A percentile compares a stretch with the other conserved stretches of the same genome.
Conservation (phyloP, 2,113 vertebrate species). For the Talpa occidentalis region DNA sequence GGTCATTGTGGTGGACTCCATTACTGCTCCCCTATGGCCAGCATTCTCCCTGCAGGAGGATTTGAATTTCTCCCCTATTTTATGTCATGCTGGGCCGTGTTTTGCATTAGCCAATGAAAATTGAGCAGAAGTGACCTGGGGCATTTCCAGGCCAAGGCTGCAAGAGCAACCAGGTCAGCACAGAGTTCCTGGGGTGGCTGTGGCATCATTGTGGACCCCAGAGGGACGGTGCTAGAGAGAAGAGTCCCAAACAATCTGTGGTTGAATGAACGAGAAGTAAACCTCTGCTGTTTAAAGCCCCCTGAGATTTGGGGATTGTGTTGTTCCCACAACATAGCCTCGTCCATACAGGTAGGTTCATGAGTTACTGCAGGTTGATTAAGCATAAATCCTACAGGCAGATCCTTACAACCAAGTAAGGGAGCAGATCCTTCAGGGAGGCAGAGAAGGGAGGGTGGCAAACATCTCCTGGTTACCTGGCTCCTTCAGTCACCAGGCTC, state of each 20-base stretch:
- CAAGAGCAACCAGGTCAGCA: background rate
- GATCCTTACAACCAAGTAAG: background rate
- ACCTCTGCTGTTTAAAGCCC: background rate
- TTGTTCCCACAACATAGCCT: background rate
- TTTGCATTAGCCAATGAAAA: background rate
- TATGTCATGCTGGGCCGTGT: background rate
- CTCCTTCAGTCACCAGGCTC: background rate
- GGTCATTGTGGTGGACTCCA: background rate
- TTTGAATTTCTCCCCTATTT: background rate
- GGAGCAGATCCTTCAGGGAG: background rate
- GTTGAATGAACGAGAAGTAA: background rate
- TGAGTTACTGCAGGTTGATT: background rate
- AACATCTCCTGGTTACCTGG: background rate
- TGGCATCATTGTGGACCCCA: background rate
- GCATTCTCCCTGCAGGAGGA: background rate
- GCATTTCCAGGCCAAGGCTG: conserved; percentile 9
- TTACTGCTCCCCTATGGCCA: background rate
- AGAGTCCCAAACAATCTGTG: background rate
- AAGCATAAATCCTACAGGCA: background rate
- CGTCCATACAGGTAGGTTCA: background rate
- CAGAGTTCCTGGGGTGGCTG: background rate
- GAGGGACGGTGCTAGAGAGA: background rate
- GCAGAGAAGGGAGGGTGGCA: background rate
- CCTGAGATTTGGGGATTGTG: background rate
- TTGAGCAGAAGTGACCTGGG: background rate